These are phyloP conservation scores for Solenopsis fugax DNA, from an alignment of 1,140 invertebrate species.

Conservation along the genomic window DNA sequence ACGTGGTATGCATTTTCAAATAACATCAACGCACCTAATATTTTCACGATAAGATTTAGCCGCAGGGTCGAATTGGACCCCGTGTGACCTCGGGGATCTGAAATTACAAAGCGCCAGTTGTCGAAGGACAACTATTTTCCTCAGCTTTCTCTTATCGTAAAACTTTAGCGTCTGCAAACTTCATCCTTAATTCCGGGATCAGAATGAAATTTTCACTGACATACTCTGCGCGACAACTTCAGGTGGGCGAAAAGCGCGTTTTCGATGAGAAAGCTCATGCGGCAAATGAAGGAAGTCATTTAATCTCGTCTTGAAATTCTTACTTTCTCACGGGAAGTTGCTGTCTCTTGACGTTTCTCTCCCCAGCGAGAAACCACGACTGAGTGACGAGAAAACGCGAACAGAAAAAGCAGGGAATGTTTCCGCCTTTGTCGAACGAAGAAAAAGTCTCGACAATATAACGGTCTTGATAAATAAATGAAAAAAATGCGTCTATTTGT, in stretches of 20 bases:
- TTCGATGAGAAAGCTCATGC: constrained; percentile 39
- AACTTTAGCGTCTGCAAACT: constrained; percentile 44
- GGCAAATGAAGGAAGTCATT: neutral
- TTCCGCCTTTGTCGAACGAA: neutral
- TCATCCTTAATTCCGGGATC: constrained; percentile 45
- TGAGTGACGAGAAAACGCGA: neutral
- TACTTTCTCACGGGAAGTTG: neutral
- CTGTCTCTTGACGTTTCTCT: neutral
- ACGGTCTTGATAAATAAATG: neutral
- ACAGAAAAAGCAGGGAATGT: neutral
- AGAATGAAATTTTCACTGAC: constrained; percentile 14
- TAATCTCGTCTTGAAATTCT: constrained; percentile 19
- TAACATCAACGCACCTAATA: neutral
- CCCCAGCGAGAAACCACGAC: neutral
- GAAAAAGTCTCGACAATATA: neutral
- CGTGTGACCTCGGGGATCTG: neutral
- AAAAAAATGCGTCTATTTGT: neutral
- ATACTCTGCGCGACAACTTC: constrained; percentile 12
- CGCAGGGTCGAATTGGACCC: neutral
- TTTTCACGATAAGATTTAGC: neutral
- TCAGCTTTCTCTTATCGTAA: constrained; percentile 47
- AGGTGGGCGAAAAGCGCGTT: neutral
- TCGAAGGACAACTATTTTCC: constrained; percentile 44
- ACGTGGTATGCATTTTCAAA: neutral
- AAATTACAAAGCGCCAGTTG: constrained; percentile 40